These are phyloP conservation scores for Nipponacmea schrenckii DNA, from an alignment of 2,888 invertebrate species.

Conservation along the genomic window DNA sequence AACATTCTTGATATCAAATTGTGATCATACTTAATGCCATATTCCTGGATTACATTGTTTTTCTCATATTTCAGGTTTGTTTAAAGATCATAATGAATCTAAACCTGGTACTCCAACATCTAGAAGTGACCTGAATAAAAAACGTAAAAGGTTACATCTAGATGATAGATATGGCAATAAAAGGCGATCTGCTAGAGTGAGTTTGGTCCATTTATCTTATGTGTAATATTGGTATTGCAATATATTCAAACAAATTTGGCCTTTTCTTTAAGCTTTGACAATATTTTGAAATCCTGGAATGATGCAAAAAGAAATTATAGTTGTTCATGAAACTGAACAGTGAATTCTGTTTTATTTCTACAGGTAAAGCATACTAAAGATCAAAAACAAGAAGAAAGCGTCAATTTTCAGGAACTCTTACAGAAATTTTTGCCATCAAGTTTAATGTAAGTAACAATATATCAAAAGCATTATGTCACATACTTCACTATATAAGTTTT, in stretches of 20 bases:
- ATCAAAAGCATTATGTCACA: too few relatives aligned
- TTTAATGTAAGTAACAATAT: constrained; percentile 41
- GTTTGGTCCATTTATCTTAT: too few relatives aligned
- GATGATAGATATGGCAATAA: constrained; percentile 43
- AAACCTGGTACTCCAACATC: neutral
- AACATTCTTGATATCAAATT: too few relatives aligned
- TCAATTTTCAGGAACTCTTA: constrained; percentile 65
- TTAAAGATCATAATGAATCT: constrained; percentile 1
- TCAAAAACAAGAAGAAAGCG: constrained; percentile 59
- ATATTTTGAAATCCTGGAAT: too few relatives aligned
- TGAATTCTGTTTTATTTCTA: constrained; percentile 9
- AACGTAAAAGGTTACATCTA: constrained; percentile 35
- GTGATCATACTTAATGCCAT: too few relatives aligned
- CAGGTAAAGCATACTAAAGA: constrained; percentile 52
- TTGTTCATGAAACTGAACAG: too few relatives aligned
- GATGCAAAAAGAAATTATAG: constrained; percentile 5
- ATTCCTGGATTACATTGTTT: too few relatives aligned
- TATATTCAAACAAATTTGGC: too few relatives aligned
- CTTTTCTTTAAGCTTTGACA: too few relatives aligned
- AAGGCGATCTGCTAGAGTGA: constrained; percentile 59
- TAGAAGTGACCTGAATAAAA: constrained; percentile 36
- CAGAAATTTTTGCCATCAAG: constrained; percentile 63
- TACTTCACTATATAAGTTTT: too few relatives aligned
- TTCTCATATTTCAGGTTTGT: neutral
- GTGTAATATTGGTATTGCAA: too few relatives aligned